Conservation (phyloP, 2,888 invertebrate species). For the Drosophila melanocephala region DNA sequence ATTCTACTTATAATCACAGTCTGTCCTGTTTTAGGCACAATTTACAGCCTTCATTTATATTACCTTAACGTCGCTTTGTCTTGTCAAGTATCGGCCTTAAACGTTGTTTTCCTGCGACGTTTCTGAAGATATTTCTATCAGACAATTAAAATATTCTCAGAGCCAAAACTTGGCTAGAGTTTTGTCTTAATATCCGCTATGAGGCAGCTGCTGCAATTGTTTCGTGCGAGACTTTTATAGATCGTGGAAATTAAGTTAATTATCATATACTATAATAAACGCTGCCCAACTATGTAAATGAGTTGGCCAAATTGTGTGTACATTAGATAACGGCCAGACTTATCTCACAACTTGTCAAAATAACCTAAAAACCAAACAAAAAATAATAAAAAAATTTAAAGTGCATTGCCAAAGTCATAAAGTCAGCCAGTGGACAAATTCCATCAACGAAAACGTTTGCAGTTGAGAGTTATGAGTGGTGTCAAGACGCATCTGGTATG, state of each 20-base stretch:
- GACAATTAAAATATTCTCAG: slow-evolving; percentile 75
- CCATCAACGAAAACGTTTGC: slow-evolving; percentile 14
- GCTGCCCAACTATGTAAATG: slow-evolving; percentile 40
- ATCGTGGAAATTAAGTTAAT: slow-evolving; percentile 80
- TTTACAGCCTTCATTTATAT: slow-evolving; percentile 37
- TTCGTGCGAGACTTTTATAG: slow-evolving; percentile 65
- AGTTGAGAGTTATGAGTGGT: slow-evolving; percentile 21
- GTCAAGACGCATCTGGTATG: slow-evolving; percentile 1
- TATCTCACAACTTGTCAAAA: slow-evolving; percentile 41
- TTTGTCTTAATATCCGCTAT: slow-evolving; percentile 62
- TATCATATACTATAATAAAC: slow-evolving; percentile 55
- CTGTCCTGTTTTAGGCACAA: slow-evolving; percentile 1
- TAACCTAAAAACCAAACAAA: neutral
- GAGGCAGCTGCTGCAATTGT: slow-evolving; percentile 62
- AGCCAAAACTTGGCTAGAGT: slow-evolving; percentile 11
- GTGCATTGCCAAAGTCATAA: slow-evolving; percentile 31
- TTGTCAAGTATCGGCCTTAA: slow-evolving; percentile 68
- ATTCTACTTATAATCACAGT: slow-evolving; percentile 1
- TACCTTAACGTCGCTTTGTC: slow-evolving; percentile 52
- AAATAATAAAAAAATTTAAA: slow-evolving; percentile 16
- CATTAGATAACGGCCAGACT: slow-evolving; percentile 34
- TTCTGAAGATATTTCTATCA: slow-evolving; percentile 44
- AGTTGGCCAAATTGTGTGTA: slow-evolving; percentile 28
- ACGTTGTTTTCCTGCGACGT: slow-evolving; percentile 14
- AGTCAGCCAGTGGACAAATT: slow-evolving; percentile 13